Evolutionary conservation across 2,113 vertebrate genomes (phyloP), one percentile per base, ranked within the genome.

Genomic region (Clinocottus analis): DNA sequence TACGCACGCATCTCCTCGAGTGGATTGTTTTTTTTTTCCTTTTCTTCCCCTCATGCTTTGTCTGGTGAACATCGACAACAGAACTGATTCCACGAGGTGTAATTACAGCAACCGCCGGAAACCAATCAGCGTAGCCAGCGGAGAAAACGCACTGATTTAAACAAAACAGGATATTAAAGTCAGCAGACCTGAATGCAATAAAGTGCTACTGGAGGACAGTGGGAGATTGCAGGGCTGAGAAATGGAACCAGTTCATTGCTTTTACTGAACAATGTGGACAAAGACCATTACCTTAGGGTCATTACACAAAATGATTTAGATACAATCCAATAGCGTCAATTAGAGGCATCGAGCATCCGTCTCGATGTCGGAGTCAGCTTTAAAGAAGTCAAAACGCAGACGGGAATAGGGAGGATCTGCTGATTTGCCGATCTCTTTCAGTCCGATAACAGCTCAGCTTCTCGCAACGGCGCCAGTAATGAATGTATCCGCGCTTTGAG

Each of bases 111-210:
- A 75, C 17, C 0, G 21, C 69, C 4, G 35, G 64, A 63, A 82
- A 76, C 67, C 80, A 75, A 84, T 75, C 80, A 83, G 76, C 80
- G 35, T n/a, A 49, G 84, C 81, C 69, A 37, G 82, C 80, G 71
- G 79, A 70, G 75, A 89, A 86, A n/a, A 86, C 25, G 70, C 11
- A 49, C 58, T 53, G 64, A 72, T 75, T 72, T 76, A 74, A 5
- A 69, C 82, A 78, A 74, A 81, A 16, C 79, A 79, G 85, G 77
- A 89, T 87, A 88, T 86, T 85, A 89, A 89, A 85, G 56, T 21
- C 75, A 66, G 85, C 74, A 65, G 87, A 86, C 74, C 68, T 69
- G 53, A 41, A 29, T 63, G 78, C 66, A 55, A 90, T 85, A 80
- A 86, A 90, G 75, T 39, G 51, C 29, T 37, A 63, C 37, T 55